These are phyloP conservation scores for Charina bottae DNA, from an alignment of 2,113 vertebrate species.

Conservation along the genomic window DNA sequence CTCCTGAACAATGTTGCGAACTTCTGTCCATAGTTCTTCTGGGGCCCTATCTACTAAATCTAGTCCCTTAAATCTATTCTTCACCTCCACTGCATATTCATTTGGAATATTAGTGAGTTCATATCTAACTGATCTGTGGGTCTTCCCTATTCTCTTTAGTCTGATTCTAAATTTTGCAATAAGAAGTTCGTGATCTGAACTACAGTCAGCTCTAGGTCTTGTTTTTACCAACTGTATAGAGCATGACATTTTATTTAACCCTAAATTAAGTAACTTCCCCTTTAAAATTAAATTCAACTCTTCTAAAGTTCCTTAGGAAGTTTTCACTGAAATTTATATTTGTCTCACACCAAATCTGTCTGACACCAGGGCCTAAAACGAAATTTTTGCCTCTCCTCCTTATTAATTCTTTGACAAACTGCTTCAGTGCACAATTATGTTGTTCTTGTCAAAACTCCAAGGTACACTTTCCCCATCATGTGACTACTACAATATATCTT, in stretches of 20 bases:
- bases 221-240: too few species aligned
- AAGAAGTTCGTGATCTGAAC: too few species aligned
- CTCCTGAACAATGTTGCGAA: too few species aligned
- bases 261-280: not conserved
- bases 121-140: too few species aligned
- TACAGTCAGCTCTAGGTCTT: too few species aligned
- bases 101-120: too few species aligned
- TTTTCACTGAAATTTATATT: not conserved
- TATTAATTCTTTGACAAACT: not conserved
- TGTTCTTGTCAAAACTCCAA: not conserved
- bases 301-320: not conserved
- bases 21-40: too few species aligned
- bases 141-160: too few species aligned
- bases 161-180: too few species aligned
- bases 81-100: too few species aligned
- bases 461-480: not conserved
- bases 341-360: not conserved
- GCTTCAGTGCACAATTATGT: not conserved
- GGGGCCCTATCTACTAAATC: too few species aligned
- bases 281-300: not conserved
- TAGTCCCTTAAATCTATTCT: too few species aligned
- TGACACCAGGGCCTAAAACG: not conserved
- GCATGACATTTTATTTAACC: not conserved
- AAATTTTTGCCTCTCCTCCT: not conserved
- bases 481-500: not conserved